Base-by-base conservation (phyloP, 2,888 invertebrate genomes). In the Branchellion lobata region DNA sequence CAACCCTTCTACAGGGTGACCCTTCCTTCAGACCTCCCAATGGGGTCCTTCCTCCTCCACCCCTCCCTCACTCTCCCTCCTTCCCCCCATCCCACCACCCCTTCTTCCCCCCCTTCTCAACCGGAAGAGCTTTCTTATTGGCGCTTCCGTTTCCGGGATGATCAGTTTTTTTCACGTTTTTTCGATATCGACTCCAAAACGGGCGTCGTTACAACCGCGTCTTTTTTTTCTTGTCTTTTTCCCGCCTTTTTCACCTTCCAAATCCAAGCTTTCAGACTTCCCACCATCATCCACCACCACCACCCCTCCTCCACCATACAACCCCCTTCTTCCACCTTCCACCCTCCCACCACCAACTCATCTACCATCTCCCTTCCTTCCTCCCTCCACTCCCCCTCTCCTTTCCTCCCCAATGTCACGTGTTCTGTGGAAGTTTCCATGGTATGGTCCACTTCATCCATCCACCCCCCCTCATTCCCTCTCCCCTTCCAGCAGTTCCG, bases 401-500 rank as follows among this genome's bases (percentile, higher is more conserved):
- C 5, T 24, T 5, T 34, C 24, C 73, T 76, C 11, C 51, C 68
- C 29, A n/a, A 24, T 51, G 77, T 80, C 24, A 33, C 24, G 14
- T 29, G 33, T 31, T 11, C 21, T 40, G 5, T 24, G 27, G 72
- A 24, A 27, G 47, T 47, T 34, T 18, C 61, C 3, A 57, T 57
- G n/a, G 11, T 3, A 57, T 24, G n/a, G 24, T 24, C 21, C 14
- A 24, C n/a, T 57, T 18, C 8, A 24, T 3, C 24, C 24, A 5
- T 57, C 21, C 8, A 5, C 21, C 61, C 61, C 5, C 61, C 61
- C n/a, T 24, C 24, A 3, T 57, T 57, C n/a, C n/a, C 61, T 57
- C n/a, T 5, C 5, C 3, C 61, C 21, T 57, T 57, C 24, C 24
- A 18, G 21, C 61, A 57, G 61, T 57, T 57, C 24, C 8, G 24